These are phyloP conservation scores for Scrobipalpa costella DNA, from an alignment of 2,888 invertebrate species.

Conservation along the genomic window DNA sequence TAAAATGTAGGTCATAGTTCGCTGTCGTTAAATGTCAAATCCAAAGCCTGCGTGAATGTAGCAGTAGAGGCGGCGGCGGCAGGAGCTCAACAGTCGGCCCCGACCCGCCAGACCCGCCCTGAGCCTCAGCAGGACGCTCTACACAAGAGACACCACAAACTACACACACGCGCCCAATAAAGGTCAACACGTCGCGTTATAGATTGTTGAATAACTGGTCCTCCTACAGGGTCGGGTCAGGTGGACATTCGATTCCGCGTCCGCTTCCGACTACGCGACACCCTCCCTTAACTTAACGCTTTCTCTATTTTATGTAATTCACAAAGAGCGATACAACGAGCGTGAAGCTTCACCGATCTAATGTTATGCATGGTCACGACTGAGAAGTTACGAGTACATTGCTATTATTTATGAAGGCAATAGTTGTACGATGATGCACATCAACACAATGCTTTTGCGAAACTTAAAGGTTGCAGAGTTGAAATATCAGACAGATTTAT, in stretches of 20 bases:
- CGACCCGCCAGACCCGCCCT: too few species aligned
- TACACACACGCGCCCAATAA: slow-evolving; percentile 41
- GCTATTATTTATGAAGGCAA: slow-evolving; percentile 28
- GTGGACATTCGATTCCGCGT: slow-evolving; percentile 62
- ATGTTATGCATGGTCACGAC: slow-evolving; percentile 43
- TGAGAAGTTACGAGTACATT: slow-evolving; percentile 32
- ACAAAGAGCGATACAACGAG: slow-evolving; percentile 35
- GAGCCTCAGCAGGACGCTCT: too few species aligned
- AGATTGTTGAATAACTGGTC: slow-evolving; percentile 69
- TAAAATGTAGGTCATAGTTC: slow-evolving; percentile 36
- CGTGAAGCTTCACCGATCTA: slow-evolving; percentile 29
- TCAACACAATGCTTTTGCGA: slow-evolving; percentile 17
- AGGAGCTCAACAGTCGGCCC: too few species aligned
- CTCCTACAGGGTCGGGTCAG: slow-evolving; percentile 65
- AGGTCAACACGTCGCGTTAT: slow-evolving; percentile 64
- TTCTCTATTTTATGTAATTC: slow-evolving; percentile 65
- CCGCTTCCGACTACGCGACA: slow-evolving; percentile 65
- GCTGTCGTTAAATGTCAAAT: slow-evolving; percentile 59
- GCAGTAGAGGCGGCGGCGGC: too few species aligned
- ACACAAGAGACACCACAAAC: too few species aligned
- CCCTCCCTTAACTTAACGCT: slow-evolving; percentile 53
- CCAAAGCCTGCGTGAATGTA: slow-evolving; percentile 50
- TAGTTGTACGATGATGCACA: slow-evolving; percentile 23
- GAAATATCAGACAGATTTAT: slow-evolving; percentile 17
- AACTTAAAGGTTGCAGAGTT: slow-evolving; percentile 22